Evolutionary conservation across 2,797 vertebrate species (phyloP), one percentile per base, ranked within the genome.

Genomic region (Kryptolebias ocellatus): DNA sequence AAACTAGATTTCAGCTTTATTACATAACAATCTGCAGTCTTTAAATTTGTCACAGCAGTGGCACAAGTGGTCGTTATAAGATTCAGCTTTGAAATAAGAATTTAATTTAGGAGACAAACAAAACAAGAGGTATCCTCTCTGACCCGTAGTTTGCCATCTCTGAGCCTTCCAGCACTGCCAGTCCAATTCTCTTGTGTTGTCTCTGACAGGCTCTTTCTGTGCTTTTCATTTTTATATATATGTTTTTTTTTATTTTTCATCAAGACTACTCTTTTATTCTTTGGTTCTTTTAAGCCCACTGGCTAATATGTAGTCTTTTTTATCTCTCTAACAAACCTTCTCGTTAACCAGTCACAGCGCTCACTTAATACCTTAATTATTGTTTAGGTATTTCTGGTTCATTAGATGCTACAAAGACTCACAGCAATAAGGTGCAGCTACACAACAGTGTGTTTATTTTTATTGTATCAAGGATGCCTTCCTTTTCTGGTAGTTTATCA

Each of bases 151-250:
- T 64, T 28, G 10, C 39, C 47, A 49, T 39, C n/a, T 49, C 51
- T 70, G 57, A 55, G 8, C 59, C 63, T 63, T 63, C 72, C 70
- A 66, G 58, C 75, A 58, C 28, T 16, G 29, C 58, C 44, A 51
- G 55, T 71, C 64, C 34, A 58, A 18, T 34, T 28, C 24, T 57
- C 53, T 53, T 76, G 54, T 73, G 53, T 56, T 34, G 17, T 73
- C 50, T 56, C 4, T 62, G 61, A 44, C 64, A 18, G 51, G n/a
- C 79, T 72, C 24, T 24, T 46, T 63, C 66, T 61, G 27, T 68
- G 55, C 47, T 53, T 62, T 49, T 24, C 53, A 47, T 37, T 67
- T 50, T 60, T 27, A 11, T 59, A 53, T 56, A 49, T 53, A 2
- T 14, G 17, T 15, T 20, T 47, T 66, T 53, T 70, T 57, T 24